phyloP scores from a whole-genome alignment of 2,797 vertebrate genomes.

The Tokudaia tokunoshimensis region DNA sequence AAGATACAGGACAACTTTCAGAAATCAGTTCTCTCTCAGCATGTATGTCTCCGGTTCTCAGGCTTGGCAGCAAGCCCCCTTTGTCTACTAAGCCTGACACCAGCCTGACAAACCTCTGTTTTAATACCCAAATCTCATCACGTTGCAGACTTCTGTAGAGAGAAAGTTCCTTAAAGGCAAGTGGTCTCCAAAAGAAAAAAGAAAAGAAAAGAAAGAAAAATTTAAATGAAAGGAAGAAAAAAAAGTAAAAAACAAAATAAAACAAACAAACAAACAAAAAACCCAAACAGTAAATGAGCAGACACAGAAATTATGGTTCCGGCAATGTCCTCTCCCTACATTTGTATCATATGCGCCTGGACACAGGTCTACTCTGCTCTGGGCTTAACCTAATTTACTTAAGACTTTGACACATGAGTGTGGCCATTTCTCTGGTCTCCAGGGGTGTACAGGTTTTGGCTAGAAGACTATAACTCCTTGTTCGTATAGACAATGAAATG shows the following conservation, averaged over 20 bases:
- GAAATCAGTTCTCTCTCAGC: background rate
- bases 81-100: background rate
- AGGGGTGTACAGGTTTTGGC: background rate
- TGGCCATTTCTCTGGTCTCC: background rate
- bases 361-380: background rate
- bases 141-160: background rate
- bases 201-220: background rate
- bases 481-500: conserved; percentile 15
- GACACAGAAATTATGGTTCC: background rate
- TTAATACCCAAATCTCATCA: background rate
- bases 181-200: background rate
- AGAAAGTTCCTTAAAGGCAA: background rate
- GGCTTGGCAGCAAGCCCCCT: background rate
- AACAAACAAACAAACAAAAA: background rate
- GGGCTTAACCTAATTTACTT: conserved; percentile 35
- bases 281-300: background rate
- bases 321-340: background rate
- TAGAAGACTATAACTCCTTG: background rate
- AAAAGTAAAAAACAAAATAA: background rate
- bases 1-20: background rate
- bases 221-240: too few species aligned
- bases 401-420: background rate
- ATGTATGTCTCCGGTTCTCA: background rate
- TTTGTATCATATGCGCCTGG: background rate
- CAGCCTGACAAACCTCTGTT: background rate